phyloP scores from a whole-genome alignment of 2,797 vertebrate species.

The Darevskia nairensis region DNA sequence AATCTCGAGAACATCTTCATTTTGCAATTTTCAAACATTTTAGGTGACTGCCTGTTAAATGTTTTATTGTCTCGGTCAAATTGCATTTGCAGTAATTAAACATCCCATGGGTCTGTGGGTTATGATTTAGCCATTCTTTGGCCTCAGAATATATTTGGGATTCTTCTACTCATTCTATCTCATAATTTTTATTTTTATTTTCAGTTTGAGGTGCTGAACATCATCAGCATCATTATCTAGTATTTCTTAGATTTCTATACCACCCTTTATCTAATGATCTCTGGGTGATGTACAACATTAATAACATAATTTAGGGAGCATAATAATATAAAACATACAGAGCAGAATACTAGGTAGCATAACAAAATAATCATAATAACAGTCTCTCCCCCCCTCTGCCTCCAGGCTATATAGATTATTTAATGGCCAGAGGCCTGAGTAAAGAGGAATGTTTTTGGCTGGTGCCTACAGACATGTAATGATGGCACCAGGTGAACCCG shows the following conservation, averaged over 20 bases:
- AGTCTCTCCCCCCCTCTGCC: background rate
- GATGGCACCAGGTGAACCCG: too few relatives aligned
- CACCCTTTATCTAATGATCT: too few relatives aligned
- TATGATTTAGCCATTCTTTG: background rate
- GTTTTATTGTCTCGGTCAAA: background rate
- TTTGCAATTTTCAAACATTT: conserved; percentile 55
- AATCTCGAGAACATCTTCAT: conserved; percentile 53
- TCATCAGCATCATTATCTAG: background rate
- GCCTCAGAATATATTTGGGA: background rate
- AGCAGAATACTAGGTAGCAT: too few relatives aligned
- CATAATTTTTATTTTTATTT: background rate
- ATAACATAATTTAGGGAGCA: too few relatives aligned
- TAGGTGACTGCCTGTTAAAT: conserved; percentile 17
- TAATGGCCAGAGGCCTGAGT: background rate
- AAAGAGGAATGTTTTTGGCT: too few relatives aligned
- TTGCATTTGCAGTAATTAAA: background rate
- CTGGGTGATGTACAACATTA: too few relatives aligned
- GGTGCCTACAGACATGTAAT: too few relatives aligned
- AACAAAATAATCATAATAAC: background rate
- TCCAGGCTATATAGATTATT: background rate
- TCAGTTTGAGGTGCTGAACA: background rate
- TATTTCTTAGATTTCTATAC: too few relatives aligned
- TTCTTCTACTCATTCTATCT: background rate
- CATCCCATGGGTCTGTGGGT: background rate
- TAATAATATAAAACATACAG: too few relatives aligned